phyloP scores from a whole-genome alignment of 2,888 invertebrate genomes.

The Sclerodermus sp. region DNA sequence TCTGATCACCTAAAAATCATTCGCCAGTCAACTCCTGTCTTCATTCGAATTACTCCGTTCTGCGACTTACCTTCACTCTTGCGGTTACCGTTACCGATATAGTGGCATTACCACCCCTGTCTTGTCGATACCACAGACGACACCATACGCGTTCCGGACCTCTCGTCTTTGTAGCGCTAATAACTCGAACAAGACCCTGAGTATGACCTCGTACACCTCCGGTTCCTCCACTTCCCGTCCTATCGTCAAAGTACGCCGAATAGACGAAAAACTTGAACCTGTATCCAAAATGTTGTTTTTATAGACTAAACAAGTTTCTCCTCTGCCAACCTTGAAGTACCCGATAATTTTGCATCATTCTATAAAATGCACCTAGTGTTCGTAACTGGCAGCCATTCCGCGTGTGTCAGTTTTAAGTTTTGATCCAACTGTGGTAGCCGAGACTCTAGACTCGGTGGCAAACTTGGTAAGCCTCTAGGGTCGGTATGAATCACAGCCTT shows the following conservation, averaged over 20 bases:
- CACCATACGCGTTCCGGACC: constrained; percentile 82
- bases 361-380: constrained; percentile 73
- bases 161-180: constrained; percentile 87
- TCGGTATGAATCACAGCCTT: constrained; percentile 44
- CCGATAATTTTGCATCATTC: too few relatives aligned
- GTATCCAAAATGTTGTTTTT: constrained; percentile 26
- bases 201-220: constrained; percentile 60
- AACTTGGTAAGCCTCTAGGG: constrained; percentile 48
- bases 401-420: constrained; percentile 71
- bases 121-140: constrained; percentile 71
- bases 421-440: constrained; percentile 66
- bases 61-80: constrained; percentile 75
- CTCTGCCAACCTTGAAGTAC: too few relatives aligned
- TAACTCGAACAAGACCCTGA: constrained; percentile 72
- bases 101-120: constrained; percentile 50
- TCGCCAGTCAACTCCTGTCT: too few relatives aligned
- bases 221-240: constrained; percentile 50
- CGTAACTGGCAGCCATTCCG: constrained; percentile 77
- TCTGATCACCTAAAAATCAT: constrained; percentile 68
- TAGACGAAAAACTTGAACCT: constrained; percentile 90
- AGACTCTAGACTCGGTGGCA: constrained; percentile 50
- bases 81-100: constrained; percentile 70
- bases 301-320: too few relatives aligned
- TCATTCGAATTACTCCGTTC: constrained; percentile 19
- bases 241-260: constrained; percentile 84